Conservation (phyloP, 2,113 vertebrate genomes). For the Lepus europaeus region DNA sequence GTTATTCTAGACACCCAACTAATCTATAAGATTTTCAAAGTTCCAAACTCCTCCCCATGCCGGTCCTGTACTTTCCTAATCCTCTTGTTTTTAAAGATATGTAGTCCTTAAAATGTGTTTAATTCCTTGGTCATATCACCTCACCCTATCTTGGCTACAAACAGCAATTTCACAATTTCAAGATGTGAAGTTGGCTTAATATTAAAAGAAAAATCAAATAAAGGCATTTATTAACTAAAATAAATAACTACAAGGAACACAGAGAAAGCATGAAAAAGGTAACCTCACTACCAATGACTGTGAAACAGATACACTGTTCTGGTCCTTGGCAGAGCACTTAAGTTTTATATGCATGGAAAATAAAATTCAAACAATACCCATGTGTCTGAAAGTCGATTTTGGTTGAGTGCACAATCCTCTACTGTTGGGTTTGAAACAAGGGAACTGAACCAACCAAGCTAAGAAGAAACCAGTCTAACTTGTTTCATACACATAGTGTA, state of each 20-base stretch:
- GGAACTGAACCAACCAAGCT: constrained; percentile 30
- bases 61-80: neutral
- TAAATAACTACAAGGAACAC: constrained; percentile 35
- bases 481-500: constrained; percentile 11
- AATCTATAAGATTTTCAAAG: neutral
- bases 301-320: constrained; percentile 32
- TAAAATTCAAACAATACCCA: constrained; percentile 54
- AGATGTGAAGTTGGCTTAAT: constrained; percentile 39
- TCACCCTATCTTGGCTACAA: constrained; percentile 38
- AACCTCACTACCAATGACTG: constrained; percentile 41
- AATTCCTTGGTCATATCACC: neutral
- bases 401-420: constrained; percentile 69
- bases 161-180: constrained; percentile 42
- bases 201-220: constrained; percentile 58
- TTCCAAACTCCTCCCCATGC: neutral
- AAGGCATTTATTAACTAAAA: constrained; percentile 47
- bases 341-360: constrained; percentile 49
- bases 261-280: constrained; percentile 56
- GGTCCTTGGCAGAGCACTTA: constrained; percentile 27
- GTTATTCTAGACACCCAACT: constrained; percentile 37
- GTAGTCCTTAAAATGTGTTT: neutral
- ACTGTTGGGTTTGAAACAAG: constrained; percentile 65
- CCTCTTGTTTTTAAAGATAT: constrained; percentile 21
- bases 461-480: constrained; percentile 74
- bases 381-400: constrained; percentile 66